These are phyloP conservation scores for Polylopha cassiicola DNA, from an alignment of 2,888 invertebrate species.

Conservation along the genomic window DNA sequence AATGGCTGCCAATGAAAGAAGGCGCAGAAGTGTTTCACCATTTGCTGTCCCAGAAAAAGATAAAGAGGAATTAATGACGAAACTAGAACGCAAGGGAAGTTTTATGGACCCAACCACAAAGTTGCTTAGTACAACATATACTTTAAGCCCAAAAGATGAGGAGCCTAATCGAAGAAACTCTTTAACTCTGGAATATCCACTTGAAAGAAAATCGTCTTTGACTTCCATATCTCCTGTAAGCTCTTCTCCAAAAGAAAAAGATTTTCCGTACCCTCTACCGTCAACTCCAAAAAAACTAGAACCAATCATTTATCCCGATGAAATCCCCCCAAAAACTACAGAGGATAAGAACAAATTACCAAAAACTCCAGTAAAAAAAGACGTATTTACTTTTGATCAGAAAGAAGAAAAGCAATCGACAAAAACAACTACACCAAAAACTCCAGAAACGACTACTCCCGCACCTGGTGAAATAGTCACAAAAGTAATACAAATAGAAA, in stretches of 20 bases:
- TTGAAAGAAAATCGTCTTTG: conserved; percentile 41
- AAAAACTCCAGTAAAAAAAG: conserved; percentile 48
- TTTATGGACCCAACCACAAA: conserved; percentile 71
- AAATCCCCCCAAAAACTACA: conserved; percentile 33
- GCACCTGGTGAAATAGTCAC: conserved; percentile 59
- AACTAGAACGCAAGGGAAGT: conserved; percentile 64
- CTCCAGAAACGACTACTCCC: conserved; percentile 34
- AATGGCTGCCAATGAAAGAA: conserved; percentile 61
- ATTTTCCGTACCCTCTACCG: conserved; percentile 49
- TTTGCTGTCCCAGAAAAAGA: conserved; percentile 69
- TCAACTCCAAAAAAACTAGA: conserved; percentile 59
- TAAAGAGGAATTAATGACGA: conserved; percentile 37
- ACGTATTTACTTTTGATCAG: conserved; percentile 52
- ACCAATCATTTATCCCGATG: conserved; percentile 54
- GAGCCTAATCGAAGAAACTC: conserved; percentile 52
- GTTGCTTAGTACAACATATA: conserved; percentile 63
- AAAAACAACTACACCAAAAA: conserved; percentile 39
- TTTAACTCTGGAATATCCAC: conserved; percentile 48
- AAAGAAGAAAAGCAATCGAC: conserved; percentile 38
- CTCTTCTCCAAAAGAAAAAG: conserved; percentile 54
- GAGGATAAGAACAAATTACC: conserved; percentile 36
- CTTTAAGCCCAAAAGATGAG: conserved; percentile 61
- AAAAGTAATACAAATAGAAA: conserved; percentile 66
- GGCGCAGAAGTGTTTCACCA: conserved; percentile 72
- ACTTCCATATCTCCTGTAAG: conserved; percentile 48